These are phyloP conservation scores for Galago senegalensis DNA, from an alignment of 2,797 vertebrate genomes.

Conservation along the genomic window DNA sequence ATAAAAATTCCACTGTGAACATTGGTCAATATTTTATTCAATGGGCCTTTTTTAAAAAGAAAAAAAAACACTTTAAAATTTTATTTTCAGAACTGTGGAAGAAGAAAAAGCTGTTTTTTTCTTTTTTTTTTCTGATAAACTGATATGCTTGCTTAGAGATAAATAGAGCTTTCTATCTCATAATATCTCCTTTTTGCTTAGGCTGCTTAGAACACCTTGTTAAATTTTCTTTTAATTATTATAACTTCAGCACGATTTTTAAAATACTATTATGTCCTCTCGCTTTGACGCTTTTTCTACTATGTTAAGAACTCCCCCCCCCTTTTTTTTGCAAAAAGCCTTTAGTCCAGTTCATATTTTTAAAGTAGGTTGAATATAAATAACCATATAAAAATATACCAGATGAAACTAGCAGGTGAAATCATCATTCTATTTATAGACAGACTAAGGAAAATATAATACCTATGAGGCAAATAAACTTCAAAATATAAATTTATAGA, in stretches of 20 bases:
- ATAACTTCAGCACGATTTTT: constrained; percentile 6
- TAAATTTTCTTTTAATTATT: constrained; percentile 9
- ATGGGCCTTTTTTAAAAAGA: neutral
- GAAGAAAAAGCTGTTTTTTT: neutral
- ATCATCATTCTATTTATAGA: neutral
- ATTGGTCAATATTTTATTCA: neutral
- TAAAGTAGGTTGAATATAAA: constrained; percentile 29
- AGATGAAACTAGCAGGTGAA: constrained; percentile 17
- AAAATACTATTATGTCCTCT: neutral
- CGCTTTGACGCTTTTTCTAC: constrained; percentile 41
- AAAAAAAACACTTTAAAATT: neutral
- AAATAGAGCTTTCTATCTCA: neutral
- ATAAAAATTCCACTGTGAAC: neutral
- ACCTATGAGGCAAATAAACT: neutral
- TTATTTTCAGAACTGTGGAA: neutral
- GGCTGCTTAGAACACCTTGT: neutral
- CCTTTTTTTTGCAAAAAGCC: neutral
- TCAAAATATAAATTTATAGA: constrained; percentile 31
- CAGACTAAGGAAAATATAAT: constrained; percentile 34
- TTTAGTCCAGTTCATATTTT: neutral
- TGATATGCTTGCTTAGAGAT: neutral
- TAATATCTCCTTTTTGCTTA: constrained; percentile 20
- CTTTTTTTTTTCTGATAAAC: neutral
- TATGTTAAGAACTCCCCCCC: neutral
- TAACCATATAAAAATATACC: constrained; percentile 40